phyloP scores from a whole-genome alignment of 1,140 invertebrate species.

The Euborellia annulipes region DNA sequence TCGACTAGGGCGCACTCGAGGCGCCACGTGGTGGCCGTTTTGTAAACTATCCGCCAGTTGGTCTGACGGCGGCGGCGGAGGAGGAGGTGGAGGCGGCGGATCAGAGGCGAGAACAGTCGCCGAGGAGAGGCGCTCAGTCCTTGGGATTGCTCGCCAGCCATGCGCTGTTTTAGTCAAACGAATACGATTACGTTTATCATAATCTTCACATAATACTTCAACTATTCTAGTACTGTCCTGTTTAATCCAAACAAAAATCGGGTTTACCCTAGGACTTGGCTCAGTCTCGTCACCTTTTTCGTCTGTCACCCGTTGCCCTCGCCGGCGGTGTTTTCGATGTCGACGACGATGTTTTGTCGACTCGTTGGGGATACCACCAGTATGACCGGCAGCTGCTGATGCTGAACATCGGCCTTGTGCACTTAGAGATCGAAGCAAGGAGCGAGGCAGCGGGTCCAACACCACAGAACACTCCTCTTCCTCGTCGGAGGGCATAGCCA shows the following conservation, averaged over 20 bases:
- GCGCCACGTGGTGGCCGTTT: constrained; percentile 2
- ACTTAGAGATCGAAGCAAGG: constrained; percentile 9
- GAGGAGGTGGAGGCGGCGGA: constrained; percentile 12
- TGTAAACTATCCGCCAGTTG: constrained; percentile 1
- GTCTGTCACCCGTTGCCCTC: neutral
- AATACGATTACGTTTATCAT: constrained; percentile 65
- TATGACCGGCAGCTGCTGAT: constrained; percentile 2
- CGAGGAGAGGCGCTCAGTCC: constrained; percentile 46
- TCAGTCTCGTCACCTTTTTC: neutral
- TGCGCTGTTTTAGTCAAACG: constrained; percentile 57
- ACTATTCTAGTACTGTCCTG: constrained; percentile 59
- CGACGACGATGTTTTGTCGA: constrained; percentile 18
- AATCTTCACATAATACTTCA: constrained; percentile 69
- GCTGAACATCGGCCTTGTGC: constrained; percentile 5
- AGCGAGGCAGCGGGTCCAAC: constrained; percentile 12
- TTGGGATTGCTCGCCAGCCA: constrained; percentile 66
- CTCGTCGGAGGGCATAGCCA: neutral
- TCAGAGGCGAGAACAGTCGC: constrained; percentile 19
- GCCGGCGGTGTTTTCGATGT: constrained; percentile 12
- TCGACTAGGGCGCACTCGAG: constrained; percentile 10
- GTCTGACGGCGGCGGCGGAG: constrained; percentile 15
- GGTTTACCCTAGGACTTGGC: constrained; percentile 42
- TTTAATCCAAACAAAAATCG: constrained; percentile 66
- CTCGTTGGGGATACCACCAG: neutral
- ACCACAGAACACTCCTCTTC: constrained; percentile 11